These are phyloP conservation scores for Epizoanthus illoricatus DNA, from an alignment of 92 coral and sea anemone genomes.

Conservation along the genomic window DNA sequence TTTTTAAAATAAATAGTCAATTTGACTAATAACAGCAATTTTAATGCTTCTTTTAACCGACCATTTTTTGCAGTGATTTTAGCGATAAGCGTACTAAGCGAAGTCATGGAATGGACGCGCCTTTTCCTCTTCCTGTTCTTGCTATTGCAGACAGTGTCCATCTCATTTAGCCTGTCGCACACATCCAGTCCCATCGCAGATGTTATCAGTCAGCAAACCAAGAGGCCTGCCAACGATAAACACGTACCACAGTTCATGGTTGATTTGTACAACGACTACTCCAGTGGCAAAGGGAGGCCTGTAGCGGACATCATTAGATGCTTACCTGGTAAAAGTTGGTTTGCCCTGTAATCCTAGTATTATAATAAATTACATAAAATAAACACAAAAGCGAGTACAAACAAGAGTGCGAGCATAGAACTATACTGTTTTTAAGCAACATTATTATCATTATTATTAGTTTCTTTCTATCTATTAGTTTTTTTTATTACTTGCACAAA, in stretches of 20 bases:
- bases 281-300: conserved; percentile 20
- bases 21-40: too few species aligned
- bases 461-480: too few species aligned
- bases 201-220: neutral
- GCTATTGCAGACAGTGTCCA: neutral
- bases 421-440: too few species aligned
- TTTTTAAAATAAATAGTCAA: too few species aligned
- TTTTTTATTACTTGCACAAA: too few species aligned
- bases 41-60: neutral
- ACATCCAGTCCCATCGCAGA: neutral
- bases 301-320: conserved; percentile 32
- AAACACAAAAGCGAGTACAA: too few species aligned
- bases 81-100: neutral
- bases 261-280: conserved; percentile 26
- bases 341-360: too few species aligned
- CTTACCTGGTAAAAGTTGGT: conserved; percentile 12
- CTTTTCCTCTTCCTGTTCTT: neutral
- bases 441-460: too few species aligned
- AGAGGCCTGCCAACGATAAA: neutral
- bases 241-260: conserved; percentile 34
- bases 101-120: conserved; percentile 5
- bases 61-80: neutral
- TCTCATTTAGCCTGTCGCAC: conserved; percentile 5
- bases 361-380: too few species aligned
- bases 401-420: too few species aligned